Percentiles rank a stretch among this genome's conserved stretches.
Evolutionary conservation across 1,140 invertebrate genomes (phyloP).

Genomic region (Chironomus striatipennis): DNA sequence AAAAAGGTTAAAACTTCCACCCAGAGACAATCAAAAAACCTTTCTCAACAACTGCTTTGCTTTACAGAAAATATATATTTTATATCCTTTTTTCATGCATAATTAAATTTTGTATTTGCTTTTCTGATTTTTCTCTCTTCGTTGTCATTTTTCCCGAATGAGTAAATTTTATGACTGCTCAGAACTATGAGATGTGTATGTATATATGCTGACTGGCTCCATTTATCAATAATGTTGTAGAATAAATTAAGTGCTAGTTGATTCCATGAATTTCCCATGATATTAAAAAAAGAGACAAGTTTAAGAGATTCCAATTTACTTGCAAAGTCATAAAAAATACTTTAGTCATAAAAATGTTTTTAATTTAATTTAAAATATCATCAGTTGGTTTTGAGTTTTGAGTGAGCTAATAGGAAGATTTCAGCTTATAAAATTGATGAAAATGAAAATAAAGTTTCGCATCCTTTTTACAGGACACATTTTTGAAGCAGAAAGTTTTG

Average conservation of each 20-base stretch:
- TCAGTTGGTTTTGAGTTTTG: background rate
- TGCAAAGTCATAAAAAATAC: no score
- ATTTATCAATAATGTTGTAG: background rate
- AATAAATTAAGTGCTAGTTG: constrained; percentile 8
- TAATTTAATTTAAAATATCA: background rate
- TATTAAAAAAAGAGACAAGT: background rate
- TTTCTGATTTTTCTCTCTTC: background rate
- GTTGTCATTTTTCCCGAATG: background rate
- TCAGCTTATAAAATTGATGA: no score
- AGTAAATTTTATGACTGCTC: background rate
- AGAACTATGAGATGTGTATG: background rate
- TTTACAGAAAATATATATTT: background rate
- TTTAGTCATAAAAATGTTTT: background rate
- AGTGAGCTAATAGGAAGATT: no score
- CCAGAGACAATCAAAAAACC: no score
- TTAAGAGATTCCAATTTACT: no score
- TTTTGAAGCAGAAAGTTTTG: no score
- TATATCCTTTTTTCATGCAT: constrained; percentile 2
- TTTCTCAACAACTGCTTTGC: no score
- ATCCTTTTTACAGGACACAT: no score
- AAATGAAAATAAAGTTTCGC: no score
- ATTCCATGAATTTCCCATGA: background rate
- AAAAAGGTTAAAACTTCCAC: background rate
- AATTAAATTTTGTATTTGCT: background rate
- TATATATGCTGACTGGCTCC: background rate